Base-by-base conservation (phyloP, 2,113 vertebrate genomes). In the Nesospiza acunhae region DNA sequence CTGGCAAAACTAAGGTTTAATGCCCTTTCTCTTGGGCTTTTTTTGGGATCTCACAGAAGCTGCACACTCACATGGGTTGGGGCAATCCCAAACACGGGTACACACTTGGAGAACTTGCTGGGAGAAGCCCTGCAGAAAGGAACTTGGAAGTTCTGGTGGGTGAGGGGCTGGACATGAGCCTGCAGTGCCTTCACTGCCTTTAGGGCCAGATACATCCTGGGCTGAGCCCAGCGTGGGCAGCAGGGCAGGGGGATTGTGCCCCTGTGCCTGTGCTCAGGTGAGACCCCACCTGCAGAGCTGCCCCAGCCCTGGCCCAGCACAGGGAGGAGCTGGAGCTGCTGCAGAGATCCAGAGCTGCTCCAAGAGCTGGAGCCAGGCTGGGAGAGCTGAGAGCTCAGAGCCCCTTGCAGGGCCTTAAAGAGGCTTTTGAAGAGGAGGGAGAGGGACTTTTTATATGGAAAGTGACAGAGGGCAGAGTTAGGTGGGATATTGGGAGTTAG, bases 11-110 rank as follows among this genome's bases (percentile, higher is more conserved):
- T 58, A 5, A 26, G 33, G 4, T 12, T 62, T 37, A 9, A 3
- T 20, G 18, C 11, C 39, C 28, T 50, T 69, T 62, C 14, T 56
- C 0, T 13, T 39, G 19, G 11, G 8, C 6, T 33, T 3, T 16
- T 41, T 46, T 31, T 33, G 55, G 27, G 20, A 5, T 67, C 14
- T 2, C 23, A 42, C 6, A 1, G 39, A 11, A 6, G 14, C 23
- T 28, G 16, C 18, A 4, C 0, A 1, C 15, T 52, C 6, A 1
- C 0, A 0, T 47, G 30, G 22, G 9, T 23, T 67, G 62, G 33
- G 16, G 7, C 33, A n/a, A 10, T 53, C 46, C 46, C 49, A 21
- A 27, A 14, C 23, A 2, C 2, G 3, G 44, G 7, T 17, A n/a
- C 53, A 60, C 23, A 30, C 15, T 39, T 22, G 18, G 18, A 74